Evolutionary conservation across 2,113 vertebrate genomes (phyloP), one percentile per base, ranked within the genome.

Genomic region (Ascaphus truei): DNA sequence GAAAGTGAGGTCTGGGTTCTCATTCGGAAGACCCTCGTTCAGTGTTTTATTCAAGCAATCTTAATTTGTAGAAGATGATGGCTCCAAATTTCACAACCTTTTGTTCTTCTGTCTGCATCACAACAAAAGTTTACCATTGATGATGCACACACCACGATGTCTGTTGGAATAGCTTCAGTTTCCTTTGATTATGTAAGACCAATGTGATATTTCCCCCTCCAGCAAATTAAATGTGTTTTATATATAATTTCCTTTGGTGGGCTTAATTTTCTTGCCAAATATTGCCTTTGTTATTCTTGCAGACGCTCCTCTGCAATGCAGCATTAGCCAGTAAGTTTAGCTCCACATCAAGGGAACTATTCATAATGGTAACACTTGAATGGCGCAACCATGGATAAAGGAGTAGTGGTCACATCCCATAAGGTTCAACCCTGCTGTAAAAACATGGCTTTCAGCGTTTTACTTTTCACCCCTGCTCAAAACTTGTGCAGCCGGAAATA

Each of bases 111-210:
- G 59, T 87, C 88, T 88, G 90, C 93, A 95, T 94, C 88, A 90
- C 92, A 89, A 89, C 89, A 89, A 82, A 85, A 77, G 86, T 92
- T 92, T 89, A 91, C 89, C 90, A 90, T 89, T 88, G 89, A 84
- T 87, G 82, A 86, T 90, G 92, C 94, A 87, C 86, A 89, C 83
- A 86, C 82, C 81, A 84, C 81, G 78, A 74, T 23, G 3, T 62
- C 63, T 59, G 2, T 56, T 41, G 85, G 81, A 87, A 86, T 88
- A 91, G 90, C 77, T 74, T 84, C 69, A 76, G 75, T 80, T 84
- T 83, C 74, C 76, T 62, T 74, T 75, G 71, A 69, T 72, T 77
- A 69, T 66, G 73, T 66, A 72, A 72, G 76, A 81, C 73, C 75
- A 82, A 78, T 68, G 77, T 86, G 77, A 77, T 39, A 18, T 53